Base-by-base conservation (phyloP, 1,140 invertebrate genomes). In the Pseudomyrmex gracilis region DNA sequence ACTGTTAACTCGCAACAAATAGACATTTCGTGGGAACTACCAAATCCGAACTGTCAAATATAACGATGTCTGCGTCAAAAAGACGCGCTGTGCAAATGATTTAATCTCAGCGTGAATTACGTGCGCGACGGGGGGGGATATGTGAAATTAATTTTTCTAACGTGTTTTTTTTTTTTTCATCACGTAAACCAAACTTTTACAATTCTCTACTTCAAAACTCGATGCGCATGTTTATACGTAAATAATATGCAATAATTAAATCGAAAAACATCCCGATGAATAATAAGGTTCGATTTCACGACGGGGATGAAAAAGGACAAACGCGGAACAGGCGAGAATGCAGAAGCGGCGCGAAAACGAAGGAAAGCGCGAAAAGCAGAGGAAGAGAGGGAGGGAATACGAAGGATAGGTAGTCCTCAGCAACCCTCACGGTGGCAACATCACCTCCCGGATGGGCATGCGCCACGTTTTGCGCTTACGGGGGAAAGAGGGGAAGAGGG, bases 1-100 rank as follows among this genome's bases (percentile, higher is more conserved):
- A 68, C 70, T 58, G 87, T 88, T 87, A 67, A 66, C 55, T 51
- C 53, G 66, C 55, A 87, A 85, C 77, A 87, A 88, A 87, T 85
- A 80, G 63, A 53, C 5, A 49, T 55, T 70, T 60, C 45, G 71
- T 66, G 83, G 63, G 64, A 53, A 58, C 57, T 24, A 47, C 15
- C 63, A 22, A 45, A 82, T 80, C 7, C 34, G 60, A 53, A 47
- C 17, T 49, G 55, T 80, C 66, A 70, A 80, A 80, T 49, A 71
- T 49, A 61, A 61, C 60, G 60, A 71, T 47, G 49, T 71, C 73
- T 34, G 15, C 10, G 34, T 71, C 53, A 49, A 71, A 68, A 58
- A 58, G 76, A 51, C 12, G 10, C 9, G 20, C 24, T 17, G 51
- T 34, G 34, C 34, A 34, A 34, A 34, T 34, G 4, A 34, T 34